A percentile compares a stretch with the other conserved stretches of the same genome.
These are phyloP conservation scores for Enteromius unitaeniatus DNA, from an alignment of 2,797 vertebrate genomes.

Conservation along the genomic window DNA sequence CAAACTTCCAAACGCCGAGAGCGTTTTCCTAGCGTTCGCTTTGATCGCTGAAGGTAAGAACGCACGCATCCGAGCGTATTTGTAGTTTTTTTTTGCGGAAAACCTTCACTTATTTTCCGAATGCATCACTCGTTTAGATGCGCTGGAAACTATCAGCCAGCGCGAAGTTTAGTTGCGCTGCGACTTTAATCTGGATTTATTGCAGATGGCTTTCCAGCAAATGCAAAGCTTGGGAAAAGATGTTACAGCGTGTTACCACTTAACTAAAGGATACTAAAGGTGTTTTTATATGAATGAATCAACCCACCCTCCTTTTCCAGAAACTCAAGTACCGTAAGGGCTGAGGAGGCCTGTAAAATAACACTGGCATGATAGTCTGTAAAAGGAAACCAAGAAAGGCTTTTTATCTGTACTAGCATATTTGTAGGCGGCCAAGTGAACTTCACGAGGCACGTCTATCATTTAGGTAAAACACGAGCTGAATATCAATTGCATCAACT, in stretches of 20 bases:
- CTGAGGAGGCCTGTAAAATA: constrained; percentile 11
- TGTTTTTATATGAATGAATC: constrained; percentile 24
- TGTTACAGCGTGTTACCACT: too few relatives aligned
- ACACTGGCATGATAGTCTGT: neutral
- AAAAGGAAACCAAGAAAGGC: neutral
- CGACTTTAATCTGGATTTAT: neutral
- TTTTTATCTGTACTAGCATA: neutral
- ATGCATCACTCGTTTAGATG: neutral
- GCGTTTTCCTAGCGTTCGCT: constrained; percentile 29
- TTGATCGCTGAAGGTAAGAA: constrained; percentile 54
- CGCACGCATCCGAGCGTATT: neutral
- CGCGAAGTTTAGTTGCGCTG: neutral
- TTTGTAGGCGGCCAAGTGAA: constrained; percentile 6
- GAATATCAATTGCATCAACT: constrained; percentile 10
- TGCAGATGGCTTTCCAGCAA: neutral
- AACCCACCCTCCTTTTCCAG: neutral
- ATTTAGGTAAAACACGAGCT: constrained; percentile 4
- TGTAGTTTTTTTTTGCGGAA: too few relatives aligned
- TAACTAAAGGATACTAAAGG: too few relatives aligned
- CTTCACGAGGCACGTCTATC: constrained; percentile 8
- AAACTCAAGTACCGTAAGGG: constrained; percentile 23
- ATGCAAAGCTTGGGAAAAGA: neutral
- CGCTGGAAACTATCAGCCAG: neutral
- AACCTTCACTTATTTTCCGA: neutral
- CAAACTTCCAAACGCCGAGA: neutral